These are phyloP conservation scores for Psilopsiagon aurifrons DNA, from an alignment of 2,113 vertebrate genomes.

Conservation along the genomic window DNA sequence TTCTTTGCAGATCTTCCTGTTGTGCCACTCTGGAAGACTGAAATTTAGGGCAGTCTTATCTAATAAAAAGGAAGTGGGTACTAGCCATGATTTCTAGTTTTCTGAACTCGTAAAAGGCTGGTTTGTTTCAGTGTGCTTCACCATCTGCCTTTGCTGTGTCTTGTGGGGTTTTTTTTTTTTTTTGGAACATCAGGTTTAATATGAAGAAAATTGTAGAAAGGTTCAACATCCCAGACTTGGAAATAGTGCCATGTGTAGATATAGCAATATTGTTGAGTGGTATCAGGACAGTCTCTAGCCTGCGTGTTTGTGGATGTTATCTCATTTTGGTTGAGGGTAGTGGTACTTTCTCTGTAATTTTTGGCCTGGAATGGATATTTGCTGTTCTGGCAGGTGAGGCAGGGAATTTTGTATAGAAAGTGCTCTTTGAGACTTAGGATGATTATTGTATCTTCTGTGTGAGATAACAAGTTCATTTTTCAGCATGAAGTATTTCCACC, in stretches of 20 bases:
- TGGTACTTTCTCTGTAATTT: not conserved
- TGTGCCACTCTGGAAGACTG: not conserved
- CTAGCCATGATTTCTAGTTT: not conserved
- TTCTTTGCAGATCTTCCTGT: not conserved
- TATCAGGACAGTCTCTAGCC: not conserved
- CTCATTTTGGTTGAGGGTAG: not conserved
- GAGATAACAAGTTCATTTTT: slow-evolving; percentile 31
- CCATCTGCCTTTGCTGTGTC: not conserved
- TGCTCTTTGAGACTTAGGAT: not conserved
- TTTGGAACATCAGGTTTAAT: not conserved
- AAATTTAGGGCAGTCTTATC: not conserved
- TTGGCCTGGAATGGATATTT: not conserved
- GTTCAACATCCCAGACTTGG: not conserved
- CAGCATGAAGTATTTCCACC: not conserved
- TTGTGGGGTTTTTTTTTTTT: not conserved
- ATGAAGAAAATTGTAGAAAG: not conserved
- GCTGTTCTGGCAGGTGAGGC: not conserved
- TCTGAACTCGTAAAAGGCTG: not conserved
- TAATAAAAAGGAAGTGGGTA: not conserved
- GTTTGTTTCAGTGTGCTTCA: not conserved
- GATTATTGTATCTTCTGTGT: not conserved
- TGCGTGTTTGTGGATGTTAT: not conserved
- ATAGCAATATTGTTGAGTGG: not conserved
- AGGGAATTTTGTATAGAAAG: not conserved
- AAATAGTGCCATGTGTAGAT: not conserved